These are phyloP conservation scores for Tridacna crocea DNA, from an alignment of 2,888 invertebrate species.

Conservation along the genomic window DNA sequence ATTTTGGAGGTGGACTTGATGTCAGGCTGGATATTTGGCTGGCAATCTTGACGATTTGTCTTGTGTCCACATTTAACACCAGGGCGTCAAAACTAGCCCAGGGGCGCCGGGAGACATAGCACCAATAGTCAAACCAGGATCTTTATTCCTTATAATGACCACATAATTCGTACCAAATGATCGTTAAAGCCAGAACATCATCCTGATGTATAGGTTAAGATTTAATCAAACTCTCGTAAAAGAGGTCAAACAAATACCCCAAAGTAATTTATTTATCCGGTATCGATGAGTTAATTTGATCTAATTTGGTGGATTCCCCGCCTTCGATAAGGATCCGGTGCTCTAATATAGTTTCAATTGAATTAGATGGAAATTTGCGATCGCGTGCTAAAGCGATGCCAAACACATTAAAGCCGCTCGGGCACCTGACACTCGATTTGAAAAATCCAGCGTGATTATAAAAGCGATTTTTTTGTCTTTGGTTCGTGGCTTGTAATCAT, in stretches of 20 bases:
- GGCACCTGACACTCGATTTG: slow-evolving; percentile 50
- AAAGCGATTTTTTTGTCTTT: slow-evolving; percentile 7
- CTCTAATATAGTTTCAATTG: slow-evolving; percentile 56
- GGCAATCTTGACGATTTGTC: too few relatives aligned
- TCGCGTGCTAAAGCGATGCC: slow-evolving; percentile 31
- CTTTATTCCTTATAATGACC: slow-evolving; percentile 32
- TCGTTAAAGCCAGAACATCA: slow-evolving; percentile 11
- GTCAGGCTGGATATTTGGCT: too few relatives aligned
- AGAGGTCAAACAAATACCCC: slow-evolving; percentile 40
- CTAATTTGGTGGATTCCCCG: slow-evolving; percentile 56
- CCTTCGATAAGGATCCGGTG: slow-evolving; percentile 47
- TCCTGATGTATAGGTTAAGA: slow-evolving; percentile 44
- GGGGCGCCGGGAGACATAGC: not conserved
- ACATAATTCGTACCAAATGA: not conserved
- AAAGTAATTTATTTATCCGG: slow-evolving; percentile 54
- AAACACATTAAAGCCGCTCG: slow-evolving; percentile 40
- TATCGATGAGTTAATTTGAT: slow-evolving; percentile 53
- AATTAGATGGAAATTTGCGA: slow-evolving; percentile 54
- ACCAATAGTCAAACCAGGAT: slow-evolving; percentile 14
- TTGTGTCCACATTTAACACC: not conserved
- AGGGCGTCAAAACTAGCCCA: slow-evolving; percentile 1
- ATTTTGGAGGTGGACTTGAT: too few relatives aligned
- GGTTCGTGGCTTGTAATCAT: not conserved
- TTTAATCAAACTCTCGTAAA: slow-evolving; percentile 51
- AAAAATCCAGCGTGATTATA: slow-evolving; percentile 21